phyloP scores from a whole-genome alignment of 2,888 invertebrate genomes.

The Sphinx pinastri region DNA sequence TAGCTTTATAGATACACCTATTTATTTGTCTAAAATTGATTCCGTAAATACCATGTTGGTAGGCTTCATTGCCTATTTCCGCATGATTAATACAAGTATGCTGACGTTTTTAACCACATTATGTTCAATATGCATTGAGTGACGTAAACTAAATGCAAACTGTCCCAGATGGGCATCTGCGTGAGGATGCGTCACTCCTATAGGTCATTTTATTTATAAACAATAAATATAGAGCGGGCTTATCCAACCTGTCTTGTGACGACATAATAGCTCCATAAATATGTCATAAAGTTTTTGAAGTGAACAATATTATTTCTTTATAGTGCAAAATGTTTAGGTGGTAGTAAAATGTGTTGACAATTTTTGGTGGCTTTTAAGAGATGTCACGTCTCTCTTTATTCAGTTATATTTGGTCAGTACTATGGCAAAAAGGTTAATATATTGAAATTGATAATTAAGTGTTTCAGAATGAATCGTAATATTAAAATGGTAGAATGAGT shows the following conservation, averaged over 20 bases:
- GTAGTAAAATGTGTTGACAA: too few relatives aligned
- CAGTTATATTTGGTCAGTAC: too few relatives aligned
- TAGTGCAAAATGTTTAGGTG: too few relatives aligned
- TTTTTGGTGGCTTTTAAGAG: too few relatives aligned
- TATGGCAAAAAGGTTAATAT: too few relatives aligned
- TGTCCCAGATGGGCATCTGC: constrained; percentile 26
- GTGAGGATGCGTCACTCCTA: constrained; percentile 24
- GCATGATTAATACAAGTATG: not conserved
- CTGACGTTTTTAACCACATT: constrained; percentile 11
- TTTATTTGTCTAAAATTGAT: too few relatives aligned
- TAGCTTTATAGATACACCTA: too few relatives aligned
- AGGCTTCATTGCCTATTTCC: not conserved
- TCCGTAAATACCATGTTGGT: too few relatives aligned
- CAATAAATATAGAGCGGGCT: constrained; percentile 14
- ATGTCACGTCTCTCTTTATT: too few relatives aligned
- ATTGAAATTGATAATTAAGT: not conserved
- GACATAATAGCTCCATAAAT: constrained; percentile 1
- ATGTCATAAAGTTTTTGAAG: not conserved
- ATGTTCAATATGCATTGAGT: constrained; percentile 2
- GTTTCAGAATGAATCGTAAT: not conserved
- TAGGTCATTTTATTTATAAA: constrained; percentile 27
- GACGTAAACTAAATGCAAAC: constrained; percentile 17
- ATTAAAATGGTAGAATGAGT: too few relatives aligned
- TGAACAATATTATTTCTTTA: too few relatives aligned
- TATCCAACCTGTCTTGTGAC: constrained; percentile 8